Base-by-base conservation (phyloP, 2,113 vertebrate genomes). In the Aphyosemion australe region DNA sequence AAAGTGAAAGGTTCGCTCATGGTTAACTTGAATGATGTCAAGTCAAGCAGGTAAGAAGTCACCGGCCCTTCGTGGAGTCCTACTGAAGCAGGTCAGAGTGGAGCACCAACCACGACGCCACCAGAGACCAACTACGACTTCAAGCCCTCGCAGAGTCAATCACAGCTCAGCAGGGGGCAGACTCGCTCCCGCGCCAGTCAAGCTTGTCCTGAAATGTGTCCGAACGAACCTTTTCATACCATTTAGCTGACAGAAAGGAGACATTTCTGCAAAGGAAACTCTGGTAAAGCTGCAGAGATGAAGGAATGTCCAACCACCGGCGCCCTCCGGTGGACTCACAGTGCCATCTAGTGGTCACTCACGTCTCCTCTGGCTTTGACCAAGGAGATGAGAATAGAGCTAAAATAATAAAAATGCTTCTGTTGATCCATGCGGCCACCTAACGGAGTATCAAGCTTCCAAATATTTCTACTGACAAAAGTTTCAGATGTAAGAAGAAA, bases 291-390 rank as follows among this genome's bases (percentile, higher is more conserved):
- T 64, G 63, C 72, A 15, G 5, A 69, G 19, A 65, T 75, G 56
- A 53, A 71, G 69, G 78, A 82, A 84, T 68, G 77, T 76, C 65
- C 16, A 18, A 31, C 1, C 26, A 26, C 60, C n/a, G n/a, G n/a
- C n/a, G n/a, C n/a, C n/a, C n/a, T 72, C 67, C 20, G 69, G 50
- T 82, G 84, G 81, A 78, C 57, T 69, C 74, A 69, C 74, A 86
- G 78, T 46, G 72, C 83, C 88, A 78, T 52, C 82, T 71, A 53
- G 76, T 86, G 89, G 84, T 20, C 45, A 42, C 7, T 53, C 18
- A 41, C 16, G 9, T 53, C 20, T 37, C 34, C 47, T 26, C 26
- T 26, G 16, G 51, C 10, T 18, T 7, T 48, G 15, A 41, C 54
- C 21, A 47, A 46, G 58, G 61, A 56, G 31, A 2, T 32, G 11